These are phyloP conservation scores for Hipparchia semele DNA, from an alignment of 2,888 invertebrate species.

Conservation along the genomic window DNA sequence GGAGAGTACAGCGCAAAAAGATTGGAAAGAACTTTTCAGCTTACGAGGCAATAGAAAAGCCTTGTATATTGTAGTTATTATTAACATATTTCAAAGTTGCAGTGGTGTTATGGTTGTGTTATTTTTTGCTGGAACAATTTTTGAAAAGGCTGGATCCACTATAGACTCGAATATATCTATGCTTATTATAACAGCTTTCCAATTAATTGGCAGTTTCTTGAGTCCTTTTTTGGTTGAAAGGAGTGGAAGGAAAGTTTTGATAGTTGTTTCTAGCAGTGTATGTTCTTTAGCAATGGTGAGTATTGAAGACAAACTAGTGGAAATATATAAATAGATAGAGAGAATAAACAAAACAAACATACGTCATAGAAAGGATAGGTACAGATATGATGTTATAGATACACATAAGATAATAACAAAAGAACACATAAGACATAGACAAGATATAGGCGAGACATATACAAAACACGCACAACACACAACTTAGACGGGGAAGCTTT, in stretches of 20 bases:
- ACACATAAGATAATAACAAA: too few species aligned
- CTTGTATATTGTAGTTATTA: slow-evolving; percentile 49
- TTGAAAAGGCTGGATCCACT: slow-evolving; percentile 32
- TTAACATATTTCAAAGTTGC: slow-evolving; percentile 45
- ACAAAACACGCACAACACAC: too few species aligned
- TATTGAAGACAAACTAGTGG: background rate
- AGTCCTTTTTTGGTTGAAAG: slow-evolving; percentile 38
- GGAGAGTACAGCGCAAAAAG: slow-evolving; percentile 37
- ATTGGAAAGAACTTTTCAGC: slow-evolving; percentile 53
- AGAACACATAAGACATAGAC: too few species aligned
- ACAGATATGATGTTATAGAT: too few species aligned
- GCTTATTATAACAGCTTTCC: slow-evolving; percentile 35
- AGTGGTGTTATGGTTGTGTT: slow-evolving; percentile 35
- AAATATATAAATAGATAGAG: too few species aligned
- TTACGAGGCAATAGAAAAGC: slow-evolving; percentile 54
- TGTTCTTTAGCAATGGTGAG: slow-evolving; percentile 39
- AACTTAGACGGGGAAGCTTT: too few species aligned
- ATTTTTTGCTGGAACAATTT: slow-evolving; percentile 35
- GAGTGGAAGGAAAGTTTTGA: slow-evolving; percentile 32
- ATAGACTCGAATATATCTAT: slow-evolving; percentile 33
- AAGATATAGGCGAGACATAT: too few species aligned
- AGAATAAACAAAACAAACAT: too few species aligned
- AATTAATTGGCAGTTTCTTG: slow-evolving; percentile 30
- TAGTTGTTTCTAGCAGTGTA: slow-evolving; percentile 30
- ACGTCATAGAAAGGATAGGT: too few species aligned